Conservation (phyloP, 2,797 vertebrate species). For the Myripristis jacobus region DNA sequence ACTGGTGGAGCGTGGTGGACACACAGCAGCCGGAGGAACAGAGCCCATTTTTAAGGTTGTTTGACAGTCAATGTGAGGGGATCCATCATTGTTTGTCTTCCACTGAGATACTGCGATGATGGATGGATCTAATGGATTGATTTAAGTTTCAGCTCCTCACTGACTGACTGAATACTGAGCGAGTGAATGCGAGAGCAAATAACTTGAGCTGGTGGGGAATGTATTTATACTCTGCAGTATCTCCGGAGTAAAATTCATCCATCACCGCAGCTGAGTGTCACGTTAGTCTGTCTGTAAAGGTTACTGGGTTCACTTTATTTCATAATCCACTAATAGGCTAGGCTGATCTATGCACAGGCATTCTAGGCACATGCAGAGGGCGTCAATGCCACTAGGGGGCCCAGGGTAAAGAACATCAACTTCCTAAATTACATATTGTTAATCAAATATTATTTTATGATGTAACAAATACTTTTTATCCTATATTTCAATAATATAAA, state of each 20-base stretch:
- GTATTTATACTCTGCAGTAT: constrained; percentile 56
- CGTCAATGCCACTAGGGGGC: no score
- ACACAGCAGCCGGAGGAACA: constrained; percentile 24
- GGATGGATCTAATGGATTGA: constrained; percentile 81
- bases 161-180: constrained; percentile 68
- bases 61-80: constrained; percentile 66
- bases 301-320: constrained; percentile 57
- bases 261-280: constrained; percentile 67
- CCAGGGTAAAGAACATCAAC: no score
- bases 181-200: constrained; percentile 64
- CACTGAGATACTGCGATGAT: constrained; percentile 79
- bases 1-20: constrained; percentile 30
- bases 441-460: no score
- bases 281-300: constrained; percentile 50
- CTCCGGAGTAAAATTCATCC: constrained; percentile 70
- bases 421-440: no score
- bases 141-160: constrained; percentile 69
- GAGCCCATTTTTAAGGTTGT: constrained; percentile 61
- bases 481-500: no score
- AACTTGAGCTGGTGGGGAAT: constrained; percentile 50
- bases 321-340: constrained; percentile 62
- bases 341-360: no score
- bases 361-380: no score
- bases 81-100: constrained; percentile 81
- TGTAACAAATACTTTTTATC: no score